Conservation (phyloP, 2,888 invertebrate genomes). For the Pachymerium ferrugineum region DNA sequence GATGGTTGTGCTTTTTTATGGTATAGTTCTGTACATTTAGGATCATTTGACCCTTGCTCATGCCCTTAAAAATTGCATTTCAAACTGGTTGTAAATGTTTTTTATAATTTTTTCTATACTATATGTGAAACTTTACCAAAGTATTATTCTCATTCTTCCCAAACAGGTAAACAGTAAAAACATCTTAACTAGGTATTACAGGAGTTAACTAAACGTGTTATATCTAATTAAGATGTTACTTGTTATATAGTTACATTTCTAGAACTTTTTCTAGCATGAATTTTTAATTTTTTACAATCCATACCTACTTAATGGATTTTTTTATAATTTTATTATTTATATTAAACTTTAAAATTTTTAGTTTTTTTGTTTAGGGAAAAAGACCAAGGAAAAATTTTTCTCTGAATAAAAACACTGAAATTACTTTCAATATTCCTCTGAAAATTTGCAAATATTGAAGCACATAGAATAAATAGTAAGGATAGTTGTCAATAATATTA, state of each 20-base stretch:
- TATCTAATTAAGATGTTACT: slow-evolving; percentile 17
- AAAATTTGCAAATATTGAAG: slow-evolving; percentile 14
- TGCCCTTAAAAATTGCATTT: background rate
- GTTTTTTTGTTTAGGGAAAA: background rate
- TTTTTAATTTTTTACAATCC: slow-evolving; percentile 2
- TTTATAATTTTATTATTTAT: background rate
- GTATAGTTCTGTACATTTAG: background rate
- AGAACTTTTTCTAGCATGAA: slow-evolving; percentile 6
- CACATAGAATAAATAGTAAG: background rate
- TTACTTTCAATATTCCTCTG: slow-evolving; percentile 2
- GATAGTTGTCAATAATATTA: background rate
- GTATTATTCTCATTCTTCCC: slow-evolving; percentile 17
- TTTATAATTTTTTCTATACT: slow-evolving; percentile 6
- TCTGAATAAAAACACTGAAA: background rate
- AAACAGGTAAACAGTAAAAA: too few relatives aligned
- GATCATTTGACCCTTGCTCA: background rate
- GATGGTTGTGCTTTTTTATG: slow-evolving; percentile 2
- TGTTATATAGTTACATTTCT: slow-evolving; percentile 22
- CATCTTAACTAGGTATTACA: background rate
- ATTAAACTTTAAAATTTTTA: background rate
- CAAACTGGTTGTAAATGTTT: slow-evolving; percentile 1
- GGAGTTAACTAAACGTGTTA: slow-evolving; percentile 12
- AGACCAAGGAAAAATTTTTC: background rate
- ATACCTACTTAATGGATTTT: slow-evolving; percentile 1
- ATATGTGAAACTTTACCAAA: background rate